These are phyloP conservation scores for Allygus modestus DNA, from an alignment of 2,888 invertebrate genomes.

Conservation along the genomic window DNA sequence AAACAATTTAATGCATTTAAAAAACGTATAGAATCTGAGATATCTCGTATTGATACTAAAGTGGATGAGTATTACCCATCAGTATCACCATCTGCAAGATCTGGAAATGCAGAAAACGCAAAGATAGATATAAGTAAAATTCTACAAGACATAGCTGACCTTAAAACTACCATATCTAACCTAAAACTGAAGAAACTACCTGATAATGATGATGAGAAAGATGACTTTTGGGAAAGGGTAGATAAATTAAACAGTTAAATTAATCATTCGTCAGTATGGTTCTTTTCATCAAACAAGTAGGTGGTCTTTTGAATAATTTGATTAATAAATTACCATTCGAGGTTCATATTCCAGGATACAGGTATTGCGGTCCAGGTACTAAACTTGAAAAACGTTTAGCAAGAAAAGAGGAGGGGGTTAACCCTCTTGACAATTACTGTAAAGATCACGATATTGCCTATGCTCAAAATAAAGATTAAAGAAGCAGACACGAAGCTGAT, in stretches of 20 bases:
- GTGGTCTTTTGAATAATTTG: conserved; percentile 57
- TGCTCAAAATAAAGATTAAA: conserved; percentile 20
- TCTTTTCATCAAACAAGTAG: not conserved
- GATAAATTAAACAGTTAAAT: conserved; percentile 12
- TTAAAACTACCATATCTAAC: not conserved
- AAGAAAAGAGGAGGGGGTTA: conserved; percentile 62
- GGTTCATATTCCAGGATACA: conserved; percentile 66
- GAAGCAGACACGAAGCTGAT: conserved; percentile 64
- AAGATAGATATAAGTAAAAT: too few species aligned
- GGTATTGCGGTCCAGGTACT: conserved; percentile 66
- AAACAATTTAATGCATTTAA: not conserved
- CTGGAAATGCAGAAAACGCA: too few species aligned
- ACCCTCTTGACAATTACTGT: conserved; percentile 66
- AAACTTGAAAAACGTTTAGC: conserved; percentile 60
- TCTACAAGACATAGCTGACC: not conserved
- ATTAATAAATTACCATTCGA: conserved; percentile 60
- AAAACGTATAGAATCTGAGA: not conserved
- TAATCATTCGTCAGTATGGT: conserved; percentile 1
- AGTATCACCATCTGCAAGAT: not conserved
- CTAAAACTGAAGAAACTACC: not conserved
- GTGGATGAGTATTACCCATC: not conserved
- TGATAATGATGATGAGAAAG: not conserved
- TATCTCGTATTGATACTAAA: not conserved
- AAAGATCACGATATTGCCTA: conserved; percentile 65
- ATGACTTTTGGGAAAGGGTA: conserved; percentile 1